Base-by-base conservation (phyloP, 2,888 invertebrate species). In the Neoitamus cyanurus region DNA sequence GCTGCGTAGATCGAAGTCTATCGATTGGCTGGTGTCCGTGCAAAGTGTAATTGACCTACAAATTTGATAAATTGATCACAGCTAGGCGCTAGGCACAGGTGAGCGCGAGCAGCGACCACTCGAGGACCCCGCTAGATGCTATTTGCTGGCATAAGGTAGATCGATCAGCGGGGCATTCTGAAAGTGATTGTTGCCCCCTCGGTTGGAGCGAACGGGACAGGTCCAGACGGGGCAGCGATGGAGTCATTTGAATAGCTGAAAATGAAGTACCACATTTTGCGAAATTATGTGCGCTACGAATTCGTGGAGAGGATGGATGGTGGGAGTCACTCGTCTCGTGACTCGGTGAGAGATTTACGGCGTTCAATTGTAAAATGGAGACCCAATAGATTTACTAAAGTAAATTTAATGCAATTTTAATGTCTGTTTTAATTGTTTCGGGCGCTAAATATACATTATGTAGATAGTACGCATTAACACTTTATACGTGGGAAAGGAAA, bases 1-100 rank as follows among this genome's bases (percentile, higher is more conserved):
- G 25, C 78, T 7, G 78, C n/a, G 30, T 15, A 48, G 46, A 48
- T 48, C 42, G 78, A 30, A 58, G 78, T 48, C 78, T 46, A 78
- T 78, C 78, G 78, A 78, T 78, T 78, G 78, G 78, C 48, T 58
- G 78, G 46, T 46, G 78, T 78, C 48, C 58, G 58, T 78, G 78
- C 31, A 20, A 78, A 58, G 48, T 78, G 42, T 58, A 78, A 78
- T 58, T 78, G 78, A 78, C 78, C 78, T 78, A 78, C 78, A 78
- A 78, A 78, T 78, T 78, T 78, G 78, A 78, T 78, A 58, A 78
- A 78, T 78, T 34, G 78, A 78, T 58, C 58, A 3, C 78, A 58
- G 78, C 20, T 6, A 15, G 48, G 31, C 37, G 37, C 75, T 42
- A 5, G 28, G 46, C 48, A 15, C 48, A 78, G 78, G 78, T 78